phyloP scores from a whole-genome alignment of 2,797 vertebrate species.

The Neosilurus hyrtlii region DNA sequence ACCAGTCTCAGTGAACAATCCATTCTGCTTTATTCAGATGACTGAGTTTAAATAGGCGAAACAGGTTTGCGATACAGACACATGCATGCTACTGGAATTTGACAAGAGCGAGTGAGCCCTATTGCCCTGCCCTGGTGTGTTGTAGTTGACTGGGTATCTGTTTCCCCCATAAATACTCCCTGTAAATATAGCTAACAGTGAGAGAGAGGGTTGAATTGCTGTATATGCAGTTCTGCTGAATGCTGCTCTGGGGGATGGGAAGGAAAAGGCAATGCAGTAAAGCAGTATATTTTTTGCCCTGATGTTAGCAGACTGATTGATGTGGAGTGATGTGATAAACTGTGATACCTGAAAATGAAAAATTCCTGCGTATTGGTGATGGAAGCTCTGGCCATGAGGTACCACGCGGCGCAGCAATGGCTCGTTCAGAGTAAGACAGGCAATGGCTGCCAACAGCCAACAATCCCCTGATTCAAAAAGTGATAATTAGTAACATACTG shows the following conservation, averaged over 20 bases:
- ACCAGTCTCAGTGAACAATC: constrained; percentile 24
- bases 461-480: constrained; percentile 54
- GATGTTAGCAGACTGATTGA: background rate
- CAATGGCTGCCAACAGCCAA: constrained; percentile 63
- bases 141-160: constrained; percentile 32
- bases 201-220: constrained; percentile 33
- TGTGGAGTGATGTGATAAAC: background rate
- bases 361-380: constrained; percentile 57
- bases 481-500: background rate
- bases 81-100: constrained; percentile 47
- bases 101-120: constrained; percentile 29
- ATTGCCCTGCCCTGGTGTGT: constrained; percentile 23
- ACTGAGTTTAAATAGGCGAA: constrained; percentile 36
- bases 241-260: constrained; percentile 37
- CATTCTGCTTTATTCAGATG: constrained; percentile 40
- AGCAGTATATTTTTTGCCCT: background rate
- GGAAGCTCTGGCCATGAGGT: constrained; percentile 61
- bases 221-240: constrained; percentile 43
- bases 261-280: constrained; percentile 8
- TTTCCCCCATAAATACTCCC: constrained; percentile 48
- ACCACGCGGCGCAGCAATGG: constrained; percentile 58
- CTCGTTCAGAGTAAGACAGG: constrained; percentile 61
- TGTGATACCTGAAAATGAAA: constrained; percentile 61
- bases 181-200: constrained; percentile 53
- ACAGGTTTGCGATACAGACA: constrained; percentile 17